Conservation (phyloP, 53 echinoderm and acorn worm species). For the Mesocentrotus franciscanus region DNA sequence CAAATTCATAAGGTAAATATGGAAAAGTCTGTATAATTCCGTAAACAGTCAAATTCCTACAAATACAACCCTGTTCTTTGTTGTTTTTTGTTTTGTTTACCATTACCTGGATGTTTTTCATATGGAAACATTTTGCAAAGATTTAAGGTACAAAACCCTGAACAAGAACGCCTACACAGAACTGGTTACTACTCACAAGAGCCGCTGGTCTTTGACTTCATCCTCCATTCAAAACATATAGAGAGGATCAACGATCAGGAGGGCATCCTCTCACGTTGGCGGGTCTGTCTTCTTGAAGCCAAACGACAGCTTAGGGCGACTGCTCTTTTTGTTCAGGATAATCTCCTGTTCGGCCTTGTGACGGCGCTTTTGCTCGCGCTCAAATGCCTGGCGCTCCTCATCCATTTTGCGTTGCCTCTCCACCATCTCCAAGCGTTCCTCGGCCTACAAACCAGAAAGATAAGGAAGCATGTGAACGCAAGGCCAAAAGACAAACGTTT, state of each 20-base stretch:
- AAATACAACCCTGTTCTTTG: background rate
- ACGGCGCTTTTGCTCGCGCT: conserved; percentile 88
- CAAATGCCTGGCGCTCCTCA: conserved; percentile 95
- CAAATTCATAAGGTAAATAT: background rate
- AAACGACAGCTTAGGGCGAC: conserved; percentile 95
- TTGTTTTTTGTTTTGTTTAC: background rate
- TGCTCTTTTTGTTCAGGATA: conserved; percentile 97
- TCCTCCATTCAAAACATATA: background rate
- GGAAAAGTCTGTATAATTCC: background rate
- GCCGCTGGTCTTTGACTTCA: background rate
- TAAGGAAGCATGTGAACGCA: conserved; percentile 48
- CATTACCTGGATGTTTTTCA: no score
- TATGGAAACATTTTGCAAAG: background rate
- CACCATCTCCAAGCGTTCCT: conserved; percentile 98
- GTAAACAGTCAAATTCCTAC: background rate
- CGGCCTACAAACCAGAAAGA: conserved; percentile 89
- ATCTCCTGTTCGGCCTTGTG: conserved; percentile 95
- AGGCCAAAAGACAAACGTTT: background rate
- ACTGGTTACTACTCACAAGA: conserved; percentile 32
- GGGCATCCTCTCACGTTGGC: conserved; percentile 49
- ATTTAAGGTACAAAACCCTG: background rate
- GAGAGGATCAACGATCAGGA: background rate
- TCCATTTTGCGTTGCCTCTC: conserved; percentile 96
- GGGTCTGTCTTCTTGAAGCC: conserved; percentile 79
- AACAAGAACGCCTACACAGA: background rate